Base-by-base conservation (phyloP, 2,113 vertebrate genomes). In the Cyanocitta stelleri region DNA sequence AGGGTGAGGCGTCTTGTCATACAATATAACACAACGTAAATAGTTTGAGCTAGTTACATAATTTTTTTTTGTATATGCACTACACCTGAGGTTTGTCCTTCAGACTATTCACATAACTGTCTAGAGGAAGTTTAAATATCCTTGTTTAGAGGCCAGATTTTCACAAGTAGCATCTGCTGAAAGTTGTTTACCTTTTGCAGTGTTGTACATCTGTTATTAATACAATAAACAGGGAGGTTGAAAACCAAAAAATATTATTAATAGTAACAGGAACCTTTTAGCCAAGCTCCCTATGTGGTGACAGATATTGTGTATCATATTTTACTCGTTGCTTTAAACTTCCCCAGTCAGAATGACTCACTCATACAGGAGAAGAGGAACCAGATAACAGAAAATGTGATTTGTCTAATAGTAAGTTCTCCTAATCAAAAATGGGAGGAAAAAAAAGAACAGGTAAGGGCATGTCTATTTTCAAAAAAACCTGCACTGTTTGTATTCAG, bases 261-360 rank as follows among this genome's bases (percentile, higher is more conserved):
- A 83, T 43, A 84, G 67, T 92, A 96, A 96, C 95, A 96, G 93
- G 91, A 98, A 96, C 90, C 91, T 98, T 98, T 98, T 96, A 98
- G 94, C 85, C 67, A 48, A 69, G 24, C 44, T 96, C 66, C 77
- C 61, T 86, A 7, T 67, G 44, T 84, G 35, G 46, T 95, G 93
- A 96, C 84, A 90, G 95, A 94, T 96, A 78, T 37, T 96, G 89
- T 96, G 97, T 96, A 97, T 97, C 85, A 82, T 95, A 63, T 95
- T 97, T 96, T 73, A 94, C 90, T 96, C 97, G 93, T 96, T 98
- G 85, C 85, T 97, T 96, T 95, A 95, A 97, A 89, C 72, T 93
- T 93, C 29, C 29, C 58, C 83, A 93, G 95, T 96, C 96, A 94
- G 79, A 84, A 96, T 94, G 89, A 97, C 89, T 97, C 94, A 92